phyloP scores from a whole-genome alignment of 2,888 invertebrate species.

The Neocrepidodera transversa region DNA sequence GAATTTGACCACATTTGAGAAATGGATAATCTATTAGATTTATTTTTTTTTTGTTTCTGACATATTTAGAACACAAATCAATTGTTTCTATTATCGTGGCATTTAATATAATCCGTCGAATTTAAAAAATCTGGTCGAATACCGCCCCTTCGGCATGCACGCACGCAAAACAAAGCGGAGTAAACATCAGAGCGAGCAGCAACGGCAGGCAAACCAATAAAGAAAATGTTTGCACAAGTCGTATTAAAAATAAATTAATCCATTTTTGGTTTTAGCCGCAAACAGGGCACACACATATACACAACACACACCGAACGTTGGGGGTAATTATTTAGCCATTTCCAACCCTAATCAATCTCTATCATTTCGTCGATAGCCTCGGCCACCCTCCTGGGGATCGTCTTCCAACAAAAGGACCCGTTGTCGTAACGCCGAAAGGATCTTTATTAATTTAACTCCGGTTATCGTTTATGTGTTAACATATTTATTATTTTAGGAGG shows the following conservation, averaged over 20 bases:
- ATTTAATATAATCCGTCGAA: too few species aligned
- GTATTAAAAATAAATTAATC: conserved; percentile 62
- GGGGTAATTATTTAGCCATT: conserved; percentile 62
- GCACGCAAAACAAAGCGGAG: conserved; percentile 24
- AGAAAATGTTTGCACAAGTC: conserved; percentile 59
- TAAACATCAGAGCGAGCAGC: conserved; percentile 40
- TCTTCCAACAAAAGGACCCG: conserved; percentile 43
- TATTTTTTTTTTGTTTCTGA: too few species aligned
- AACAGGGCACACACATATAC: too few species aligned
- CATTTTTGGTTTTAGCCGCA: conserved; percentile 58
- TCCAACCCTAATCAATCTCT: conserved; percentile 61
- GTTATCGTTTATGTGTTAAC: conserved; percentile 53
- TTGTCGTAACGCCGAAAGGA: conserved; percentile 34
- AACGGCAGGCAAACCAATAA: conserved; percentile 40
- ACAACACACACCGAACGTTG: conserved; percentile 53
- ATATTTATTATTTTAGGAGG: conserved; percentile 41
- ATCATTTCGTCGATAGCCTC: conserved; percentile 60
- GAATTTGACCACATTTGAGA: too few species aligned
- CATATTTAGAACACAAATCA: too few species aligned
- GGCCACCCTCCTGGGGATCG: conserved; percentile 37
- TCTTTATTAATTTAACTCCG: conserved; percentile 52
- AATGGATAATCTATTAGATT: too few species aligned
- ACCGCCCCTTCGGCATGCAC: conserved; percentile 16
- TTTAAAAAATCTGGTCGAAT: conserved; percentile 6
- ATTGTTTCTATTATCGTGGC: too few species aligned